phyloP scores from a whole-genome alignment of 1,140 invertebrate species.

The Atta texana region DNA sequence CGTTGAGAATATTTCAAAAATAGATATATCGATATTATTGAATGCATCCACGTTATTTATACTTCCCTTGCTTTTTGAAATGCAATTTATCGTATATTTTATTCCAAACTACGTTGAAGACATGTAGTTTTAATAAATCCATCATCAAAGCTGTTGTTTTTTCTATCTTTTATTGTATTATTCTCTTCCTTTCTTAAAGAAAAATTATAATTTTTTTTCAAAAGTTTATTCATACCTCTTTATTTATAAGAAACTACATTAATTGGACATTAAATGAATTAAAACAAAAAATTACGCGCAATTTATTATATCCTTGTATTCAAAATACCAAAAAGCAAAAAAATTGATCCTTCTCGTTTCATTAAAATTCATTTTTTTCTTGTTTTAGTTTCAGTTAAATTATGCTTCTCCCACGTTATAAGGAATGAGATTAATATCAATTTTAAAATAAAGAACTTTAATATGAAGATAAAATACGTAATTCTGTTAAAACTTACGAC shows the following conservation, averaged over 20 bases:
- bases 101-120: neutral
- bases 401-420: neutral
- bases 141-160: neutral
- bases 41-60: neutral
- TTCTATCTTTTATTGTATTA: neutral
- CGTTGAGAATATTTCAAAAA: conserved; percentile 26
- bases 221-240: neutral
- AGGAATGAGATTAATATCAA: neutral
- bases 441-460: neutral
- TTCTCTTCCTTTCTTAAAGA: neutral
- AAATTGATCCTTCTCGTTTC: neutral
- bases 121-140: neutral
- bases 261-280: neutral
- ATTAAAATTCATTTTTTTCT: neutral
- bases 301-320: neutral
- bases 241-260: neutral
- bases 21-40: neutral
- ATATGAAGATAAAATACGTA: neutral
- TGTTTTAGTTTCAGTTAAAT: neutral
- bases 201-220: neutral
- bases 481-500: neutral
- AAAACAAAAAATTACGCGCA: neutral
- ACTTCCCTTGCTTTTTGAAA: neutral
- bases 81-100: neutral
- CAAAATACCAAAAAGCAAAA: neutral